Conservation (phyloP, 2,797 vertebrate species). For the Meriones psammophilus region DNA sequence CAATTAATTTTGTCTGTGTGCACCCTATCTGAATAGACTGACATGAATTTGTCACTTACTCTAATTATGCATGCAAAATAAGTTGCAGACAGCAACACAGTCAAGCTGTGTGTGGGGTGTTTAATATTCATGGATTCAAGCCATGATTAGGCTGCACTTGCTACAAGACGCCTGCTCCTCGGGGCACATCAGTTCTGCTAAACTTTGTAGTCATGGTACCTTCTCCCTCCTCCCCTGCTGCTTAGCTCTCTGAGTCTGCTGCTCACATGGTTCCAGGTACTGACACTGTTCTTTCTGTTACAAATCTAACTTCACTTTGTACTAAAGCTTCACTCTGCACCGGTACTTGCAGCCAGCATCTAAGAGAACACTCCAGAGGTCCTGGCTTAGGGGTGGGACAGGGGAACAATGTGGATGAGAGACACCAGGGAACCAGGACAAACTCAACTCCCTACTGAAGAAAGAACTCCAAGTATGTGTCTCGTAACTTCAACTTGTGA, state of each 20-base stretch:
- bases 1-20: slow-evolving; percentile 56
- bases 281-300: background rate
- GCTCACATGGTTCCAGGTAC: background rate
- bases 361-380: background rate
- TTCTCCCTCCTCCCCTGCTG: background rate
- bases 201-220: background rate
- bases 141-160: slow-evolving; percentile 30
- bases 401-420: too few relatives aligned
- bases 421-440: background rate
- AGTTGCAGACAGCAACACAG: slow-evolving; percentile 49
- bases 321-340: too few relatives aligned
- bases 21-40: slow-evolving; percentile 53
- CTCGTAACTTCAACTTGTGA: too few relatives aligned
- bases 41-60: slow-evolving; percentile 73
- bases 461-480: background rate
- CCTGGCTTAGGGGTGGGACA: too few relatives aligned
- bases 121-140: slow-evolving; percentile 75
- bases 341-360: background rate
- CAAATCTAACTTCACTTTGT: background rate
- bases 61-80: slow-evolving; percentile 76
- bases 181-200: background rate
- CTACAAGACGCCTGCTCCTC: slow-evolving; percentile 2
- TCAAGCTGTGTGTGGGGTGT: slow-evolving; percentile 51
- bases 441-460: background rate
- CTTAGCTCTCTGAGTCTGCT: background rate